Conservation (phyloP, 2,888 invertebrate species). For the Gymnoscelis rufifasciata region DNA sequence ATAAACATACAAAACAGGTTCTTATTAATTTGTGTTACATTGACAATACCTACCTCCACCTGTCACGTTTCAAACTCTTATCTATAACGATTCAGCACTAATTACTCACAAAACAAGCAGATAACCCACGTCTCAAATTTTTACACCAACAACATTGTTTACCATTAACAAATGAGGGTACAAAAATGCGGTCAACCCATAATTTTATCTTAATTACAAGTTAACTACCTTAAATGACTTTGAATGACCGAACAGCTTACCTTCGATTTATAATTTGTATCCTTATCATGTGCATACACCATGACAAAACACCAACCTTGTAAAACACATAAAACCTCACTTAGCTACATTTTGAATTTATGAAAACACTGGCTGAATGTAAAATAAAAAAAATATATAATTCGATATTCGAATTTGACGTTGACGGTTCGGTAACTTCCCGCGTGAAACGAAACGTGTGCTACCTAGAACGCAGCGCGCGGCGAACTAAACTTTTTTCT, state of each 20-base stretch:
- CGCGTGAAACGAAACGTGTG: constrained; percentile 51
- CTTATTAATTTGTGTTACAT: not conserved
- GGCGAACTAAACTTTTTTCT: constrained; percentile 50
- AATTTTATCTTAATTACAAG: constrained; percentile 42
- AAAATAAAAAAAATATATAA: constrained; percentile 15
- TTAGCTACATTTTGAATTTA: constrained; percentile 19
- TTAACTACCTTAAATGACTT: constrained; percentile 15
- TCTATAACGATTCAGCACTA: constrained; percentile 16
- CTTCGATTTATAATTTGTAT: constrained; percentile 28
- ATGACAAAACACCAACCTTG: constrained; percentile 17
- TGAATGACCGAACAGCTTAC: constrained; percentile 40
- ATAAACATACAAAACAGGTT: too few relatives aligned
- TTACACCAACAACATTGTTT: constrained; percentile 21
- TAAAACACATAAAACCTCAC: constrained; percentile 3
- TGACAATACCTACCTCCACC: not conserved
- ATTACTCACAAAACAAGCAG: constrained; percentile 15
- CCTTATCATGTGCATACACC: constrained; percentile 31
- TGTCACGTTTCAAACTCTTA: constrained; percentile 19
- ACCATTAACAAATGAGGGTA: constrained; percentile 20
- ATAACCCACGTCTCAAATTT: constrained; percentile 17
- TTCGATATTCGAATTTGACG: constrained; percentile 34
- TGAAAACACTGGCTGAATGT: constrained; percentile 12
- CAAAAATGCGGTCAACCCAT: constrained; percentile 24
- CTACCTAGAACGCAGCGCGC: constrained; percentile 42
- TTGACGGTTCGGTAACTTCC: constrained; percentile 47